phyloP scores from a whole-genome alignment of 92 coral and sea anemone genomes.

The Zoanthus solanderi region DNA sequence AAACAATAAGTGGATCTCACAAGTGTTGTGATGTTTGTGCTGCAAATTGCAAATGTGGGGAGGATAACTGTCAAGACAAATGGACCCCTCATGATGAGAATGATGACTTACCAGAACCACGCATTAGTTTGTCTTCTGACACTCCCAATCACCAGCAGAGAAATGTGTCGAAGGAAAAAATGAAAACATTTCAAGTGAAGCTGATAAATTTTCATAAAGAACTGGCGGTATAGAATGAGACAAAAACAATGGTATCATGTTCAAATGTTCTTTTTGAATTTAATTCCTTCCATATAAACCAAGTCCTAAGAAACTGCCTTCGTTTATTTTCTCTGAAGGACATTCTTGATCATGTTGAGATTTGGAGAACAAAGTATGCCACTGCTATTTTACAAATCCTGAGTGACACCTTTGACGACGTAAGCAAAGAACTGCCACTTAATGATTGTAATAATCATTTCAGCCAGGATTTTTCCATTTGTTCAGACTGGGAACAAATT shows the following conservation, averaged over 20 bases:
- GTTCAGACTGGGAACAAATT: constrained; percentile 35
- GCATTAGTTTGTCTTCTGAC: constrained; percentile 1
- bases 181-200: constrained; percentile 20
- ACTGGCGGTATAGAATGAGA: constrained; percentile 10
- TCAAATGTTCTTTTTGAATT: constrained; percentile 27
- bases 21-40: constrained; percentile 39
- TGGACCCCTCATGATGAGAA: constrained; percentile 25
- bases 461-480: constrained; percentile 14
- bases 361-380: constrained; percentile 20
- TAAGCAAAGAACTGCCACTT: constrained; percentile 28
- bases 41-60: constrained; percentile 21
- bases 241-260: constrained; percentile 30
- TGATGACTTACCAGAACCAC: constrained; percentile 5
- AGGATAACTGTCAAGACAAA: constrained; percentile 10
- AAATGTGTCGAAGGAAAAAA: constrained; percentile 31
- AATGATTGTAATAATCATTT: neutral
- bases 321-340: constrained; percentile 30
- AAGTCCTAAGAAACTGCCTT: constrained; percentile 12
- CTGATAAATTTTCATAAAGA: constrained; percentile 18
- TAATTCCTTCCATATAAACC: constrained; percentile 31
- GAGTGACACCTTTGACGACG: constrained; percentile 25
- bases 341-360: constrained; percentile 26
- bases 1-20: constrained; percentile 9
- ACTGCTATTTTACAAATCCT: constrained; percentile 29
- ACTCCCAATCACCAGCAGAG: neutral